Evolutionary conservation across 2,888 invertebrate genomes (phyloP).

Genomic region (Stictocephala bisonia): DNA sequence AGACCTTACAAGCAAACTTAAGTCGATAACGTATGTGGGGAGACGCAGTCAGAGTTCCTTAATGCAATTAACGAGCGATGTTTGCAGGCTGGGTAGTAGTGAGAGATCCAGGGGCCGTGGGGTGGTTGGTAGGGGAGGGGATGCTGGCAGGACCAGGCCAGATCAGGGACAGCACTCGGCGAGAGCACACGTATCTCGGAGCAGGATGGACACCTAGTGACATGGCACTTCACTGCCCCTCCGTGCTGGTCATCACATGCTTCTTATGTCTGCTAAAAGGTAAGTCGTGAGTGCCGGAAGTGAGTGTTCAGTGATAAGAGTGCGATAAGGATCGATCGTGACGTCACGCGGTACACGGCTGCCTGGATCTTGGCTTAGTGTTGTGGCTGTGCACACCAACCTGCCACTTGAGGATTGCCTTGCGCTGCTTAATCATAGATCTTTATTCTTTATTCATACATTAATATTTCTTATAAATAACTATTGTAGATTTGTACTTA

Average conservation of each 20-base stretch:
- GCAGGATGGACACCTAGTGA: conserved; percentile 30
- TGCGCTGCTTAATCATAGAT: too few relatives aligned
- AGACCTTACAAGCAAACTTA: conserved; percentile 35
- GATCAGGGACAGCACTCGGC: neutral
- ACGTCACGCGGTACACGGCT: too few relatives aligned
- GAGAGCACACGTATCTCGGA: neutral
- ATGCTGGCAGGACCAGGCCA: conserved; percentile 6
- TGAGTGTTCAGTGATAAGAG: conserved; percentile 19
- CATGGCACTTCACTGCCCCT: conserved; percentile 15
- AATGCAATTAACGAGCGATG: conserved; percentile 28
- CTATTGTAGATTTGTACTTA: too few relatives aligned
- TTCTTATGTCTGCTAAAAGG: conserved; percentile 41
- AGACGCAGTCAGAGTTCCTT: neutral
- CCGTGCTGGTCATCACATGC: conserved; percentile 23
- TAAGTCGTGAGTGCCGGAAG: conserved; percentile 9
- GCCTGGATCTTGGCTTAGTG: too few relatives aligned
- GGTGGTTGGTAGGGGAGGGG: conserved; percentile 19
- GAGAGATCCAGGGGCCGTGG: conserved; percentile 34
- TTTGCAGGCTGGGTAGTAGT: conserved; percentile 13
- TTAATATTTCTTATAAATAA: too few relatives aligned
- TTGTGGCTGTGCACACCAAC: too few relatives aligned
- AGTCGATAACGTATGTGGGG: conserved; percentile 33
- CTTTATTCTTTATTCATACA: too few relatives aligned
- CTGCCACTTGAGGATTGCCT: too few relatives aligned
- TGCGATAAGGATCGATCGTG: conserved; percentile 24